Base-by-base conservation (phyloP, 1,140 invertebrate species). In the Contarinia nasturtii region DNA sequence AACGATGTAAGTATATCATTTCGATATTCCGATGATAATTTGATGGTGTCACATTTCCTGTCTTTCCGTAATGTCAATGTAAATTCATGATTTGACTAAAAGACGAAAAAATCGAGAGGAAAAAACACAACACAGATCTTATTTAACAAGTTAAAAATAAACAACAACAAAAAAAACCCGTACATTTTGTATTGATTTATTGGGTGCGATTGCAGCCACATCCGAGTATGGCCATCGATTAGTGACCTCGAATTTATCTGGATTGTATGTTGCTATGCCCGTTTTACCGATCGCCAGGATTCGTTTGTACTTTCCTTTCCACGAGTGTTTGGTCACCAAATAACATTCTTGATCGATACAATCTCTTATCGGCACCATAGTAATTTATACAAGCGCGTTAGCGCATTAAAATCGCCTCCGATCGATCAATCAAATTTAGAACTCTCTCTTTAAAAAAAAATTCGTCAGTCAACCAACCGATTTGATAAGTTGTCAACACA, bases 251-350 rank as follows among this genome's bases (percentile, higher is more conserved):
- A 96, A 71, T 51, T 78, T 85, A 52, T 76, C 79, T 2, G 93
- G 93, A 67, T 97, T 96, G 64, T 98, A 98, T 14, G 95, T 99
- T 37, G 93, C 91, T 50, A 99, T 88, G 27, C 91, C 92, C 64
- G 80, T 74, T 33, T 87, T 88, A 36, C 93, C 94, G 64, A 99
- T 82, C 17, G 92, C 93, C 64, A 99, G 93, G 59, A 98, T 90
- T 57, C 95, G 76, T 68, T 94, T 95, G 66, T 98, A 99, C 82
- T 89, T 95, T 67, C 93, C 87, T 70, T 93, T 94, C 93, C 93
- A 85, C 11, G 82, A 91, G 63, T 92, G 88, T 69, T 97, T 97
- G 12, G 86, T 94, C 55, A 95, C 89, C 64, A 89, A 76, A 69
- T 90, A 97, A 67, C 89, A 92, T 50, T 84, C 82, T 57, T 92